Evolutionary conservation across 2,888 invertebrate species (phyloP).

Genomic region (Iselma pallidipennis): DNA sequence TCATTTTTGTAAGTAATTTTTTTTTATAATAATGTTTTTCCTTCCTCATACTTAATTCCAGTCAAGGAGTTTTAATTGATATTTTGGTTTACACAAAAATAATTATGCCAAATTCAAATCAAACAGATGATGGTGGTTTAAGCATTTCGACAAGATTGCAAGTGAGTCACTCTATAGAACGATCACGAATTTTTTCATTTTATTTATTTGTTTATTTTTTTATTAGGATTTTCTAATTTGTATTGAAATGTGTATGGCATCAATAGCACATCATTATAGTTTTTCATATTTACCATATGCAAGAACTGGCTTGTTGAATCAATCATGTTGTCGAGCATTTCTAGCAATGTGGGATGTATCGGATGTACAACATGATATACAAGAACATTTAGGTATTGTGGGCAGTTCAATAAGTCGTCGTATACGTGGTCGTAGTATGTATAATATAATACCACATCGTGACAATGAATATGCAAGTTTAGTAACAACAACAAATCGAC

Average conservation of each 20-base stretch:
- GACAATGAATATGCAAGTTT: slow-evolving; percentile 60
- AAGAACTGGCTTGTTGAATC: slow-evolving; percentile 51
- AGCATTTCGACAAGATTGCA: slow-evolving; percentile 82
- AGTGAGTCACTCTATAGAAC: no score
- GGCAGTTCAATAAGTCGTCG: slow-evolving; percentile 77
- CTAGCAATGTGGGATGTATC: slow-evolving; percentile 96
- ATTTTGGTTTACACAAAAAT: slow-evolving; percentile 81
- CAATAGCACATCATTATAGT: slow-evolving; percentile 93
- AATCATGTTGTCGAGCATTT: slow-evolving; percentile 76
- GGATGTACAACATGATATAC: slow-evolving; percentile 90
- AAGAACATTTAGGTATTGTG: slow-evolving; percentile 91
- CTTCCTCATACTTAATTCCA: slow-evolving; percentile 55
- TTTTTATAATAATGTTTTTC: slow-evolving; percentile 5
- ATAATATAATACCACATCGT: slow-evolving; percentile 70
- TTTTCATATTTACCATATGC: slow-evolving; percentile 92
- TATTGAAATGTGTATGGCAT: slow-evolving; percentile 97
- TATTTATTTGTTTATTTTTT: slow-evolving; percentile 38
- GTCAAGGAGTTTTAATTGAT: slow-evolving; percentile 91
- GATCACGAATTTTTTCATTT: slow-evolving; percentile 8
- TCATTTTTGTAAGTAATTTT: slow-evolving; percentile 89
- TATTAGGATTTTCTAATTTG: slow-evolving; percentile 94
- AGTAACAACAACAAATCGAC: slow-evolving; percentile 24
- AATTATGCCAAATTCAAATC: slow-evolving; percentile 74
- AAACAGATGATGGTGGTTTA: slow-evolving; percentile 67
- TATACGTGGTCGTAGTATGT: slow-evolving; percentile 76